A percentile compares a stretch with the other conserved stretches of the same genome.
phyloP scores from a whole-genome alignment of 2,888 invertebrate species.

The Ormyrus labotus region DNA sequence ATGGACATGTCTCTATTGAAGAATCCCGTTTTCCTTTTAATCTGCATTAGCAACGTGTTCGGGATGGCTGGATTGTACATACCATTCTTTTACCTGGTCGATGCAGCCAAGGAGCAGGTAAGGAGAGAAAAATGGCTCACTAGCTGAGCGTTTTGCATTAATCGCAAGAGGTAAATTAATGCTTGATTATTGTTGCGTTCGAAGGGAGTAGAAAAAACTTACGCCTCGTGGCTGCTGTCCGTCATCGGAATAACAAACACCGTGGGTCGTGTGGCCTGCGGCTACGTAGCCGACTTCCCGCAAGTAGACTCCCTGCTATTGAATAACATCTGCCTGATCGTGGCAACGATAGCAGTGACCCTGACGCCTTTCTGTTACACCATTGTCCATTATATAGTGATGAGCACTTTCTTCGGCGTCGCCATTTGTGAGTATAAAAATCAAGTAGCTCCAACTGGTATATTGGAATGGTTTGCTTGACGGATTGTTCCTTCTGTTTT shows the following conservation, averaged over 20 bases:
- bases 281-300: conserved; percentile 93
- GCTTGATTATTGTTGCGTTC: conserved; percentile 64
- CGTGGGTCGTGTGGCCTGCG: conserved; percentile 91
- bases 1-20: conserved; percentile 91
- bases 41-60: conserved; percentile 95
- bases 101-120: conserved; percentile 84
- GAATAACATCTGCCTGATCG: conserved; percentile 93
- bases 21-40: conserved; percentile 93
- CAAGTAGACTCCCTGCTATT: conserved; percentile 93
- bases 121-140: conserved; percentile 64
- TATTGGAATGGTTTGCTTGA: background rate
- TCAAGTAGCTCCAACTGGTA: no score
- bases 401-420: conserved; percentile 93
- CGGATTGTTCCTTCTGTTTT: background rate
- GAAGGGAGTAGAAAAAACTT: conserved; percentile 83
- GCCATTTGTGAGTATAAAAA: conserved; percentile 86
- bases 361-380: conserved; percentile 89
- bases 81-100: conserved; percentile 95
- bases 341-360: conserved; percentile 91
- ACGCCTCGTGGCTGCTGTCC: conserved; percentile 87
- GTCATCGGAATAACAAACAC: conserved; percentile 97
- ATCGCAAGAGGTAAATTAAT: background rate
- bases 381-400: conserved; percentile 86
- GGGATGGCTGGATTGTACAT: conserved; percentile 98
- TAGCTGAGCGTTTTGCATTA: background rate